phyloP scores from a whole-genome alignment of 2,888 invertebrate genomes.

The Pollenia amentaria region DNA sequence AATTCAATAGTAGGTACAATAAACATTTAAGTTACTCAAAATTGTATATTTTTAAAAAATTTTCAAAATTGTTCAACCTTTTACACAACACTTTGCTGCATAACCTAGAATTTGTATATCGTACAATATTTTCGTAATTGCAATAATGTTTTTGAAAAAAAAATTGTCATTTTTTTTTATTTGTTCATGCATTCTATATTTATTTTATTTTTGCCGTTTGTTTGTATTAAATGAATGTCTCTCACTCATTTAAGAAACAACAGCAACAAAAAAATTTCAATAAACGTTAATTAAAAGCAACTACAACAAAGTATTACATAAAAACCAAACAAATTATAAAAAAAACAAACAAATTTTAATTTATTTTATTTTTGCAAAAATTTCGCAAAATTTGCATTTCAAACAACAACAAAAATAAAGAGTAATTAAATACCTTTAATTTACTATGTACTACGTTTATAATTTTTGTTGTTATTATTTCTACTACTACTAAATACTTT shows the following conservation, averaged over 20 bases:
- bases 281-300: conserved; percentile 28
- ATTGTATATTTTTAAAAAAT: conserved; percentile 44
- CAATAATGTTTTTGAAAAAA: conserved; percentile 41
- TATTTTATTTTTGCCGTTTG: conserved; percentile 43
- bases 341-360: neutral
- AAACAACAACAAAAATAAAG: neutral
- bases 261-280: conserved; percentile 28
- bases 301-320: conserved; percentile 66
- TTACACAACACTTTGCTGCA: conserved; percentile 72
- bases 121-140: conserved; percentile 64
- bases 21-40: neutral
- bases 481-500: no score
- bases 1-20: neutral
- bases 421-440: no score
- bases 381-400: neutral
- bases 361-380: conserved; percentile 17
- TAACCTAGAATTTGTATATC: conserved; percentile 67
- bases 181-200: conserved; percentile 41
- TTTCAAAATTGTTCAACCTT: conserved; percentile 44
- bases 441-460: no score
- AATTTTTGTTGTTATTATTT: neutral
- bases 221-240: conserved; percentile 34
- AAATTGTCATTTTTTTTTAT: conserved; percentile 33
- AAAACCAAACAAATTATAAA: conserved; percentile 38
- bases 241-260: conserved; percentile 39